Conservation (phyloP, 1,140 invertebrate species). For the Steinernema khuongi region DNA sequence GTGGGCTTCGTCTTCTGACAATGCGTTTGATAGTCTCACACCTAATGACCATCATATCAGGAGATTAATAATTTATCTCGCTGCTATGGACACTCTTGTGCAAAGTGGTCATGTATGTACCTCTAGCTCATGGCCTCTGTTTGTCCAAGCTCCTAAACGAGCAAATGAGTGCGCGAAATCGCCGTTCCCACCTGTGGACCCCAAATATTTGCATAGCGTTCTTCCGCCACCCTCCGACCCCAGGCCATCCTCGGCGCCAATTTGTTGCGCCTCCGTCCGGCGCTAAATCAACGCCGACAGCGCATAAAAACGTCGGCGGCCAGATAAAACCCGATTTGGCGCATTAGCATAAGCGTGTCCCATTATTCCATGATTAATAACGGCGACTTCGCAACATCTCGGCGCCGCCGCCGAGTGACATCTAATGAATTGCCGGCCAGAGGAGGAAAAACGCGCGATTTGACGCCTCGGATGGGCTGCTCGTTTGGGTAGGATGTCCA, state of each 20-base stretch:
- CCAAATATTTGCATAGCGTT: conserved; percentile 13
- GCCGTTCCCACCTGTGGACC: not conserved
- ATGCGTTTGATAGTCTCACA: too few relatives aligned
- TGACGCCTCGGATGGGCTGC: too few relatives aligned
- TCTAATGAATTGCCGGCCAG: not conserved
- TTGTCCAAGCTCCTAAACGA: too few relatives aligned
- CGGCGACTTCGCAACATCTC: conserved; percentile 8
- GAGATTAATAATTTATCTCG: too few relatives aligned
- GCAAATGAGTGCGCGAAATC: conserved; percentile 14
- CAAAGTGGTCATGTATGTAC: too few relatives aligned
- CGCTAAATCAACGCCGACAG: conserved; percentile 5
- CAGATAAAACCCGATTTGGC: conserved; percentile 4
- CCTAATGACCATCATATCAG: too few relatives aligned
- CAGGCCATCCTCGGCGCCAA: not conserved
- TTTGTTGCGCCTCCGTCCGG: not conserved
- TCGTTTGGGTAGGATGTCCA: too few relatives aligned
- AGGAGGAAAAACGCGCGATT: not conserved
- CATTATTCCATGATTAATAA: conserved; percentile 9
- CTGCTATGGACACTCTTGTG: too few relatives aligned
- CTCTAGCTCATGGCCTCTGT: too few relatives aligned
- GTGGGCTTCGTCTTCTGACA: too few relatives aligned
- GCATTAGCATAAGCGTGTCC: conserved; percentile 6
- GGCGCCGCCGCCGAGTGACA: not conserved
- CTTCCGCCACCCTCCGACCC: not conserved
- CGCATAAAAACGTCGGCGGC: conserved; percentile 7